phyloP scores from a whole-genome alignment of 1,140 invertebrate species.

The Drosophila truncata region DNA sequence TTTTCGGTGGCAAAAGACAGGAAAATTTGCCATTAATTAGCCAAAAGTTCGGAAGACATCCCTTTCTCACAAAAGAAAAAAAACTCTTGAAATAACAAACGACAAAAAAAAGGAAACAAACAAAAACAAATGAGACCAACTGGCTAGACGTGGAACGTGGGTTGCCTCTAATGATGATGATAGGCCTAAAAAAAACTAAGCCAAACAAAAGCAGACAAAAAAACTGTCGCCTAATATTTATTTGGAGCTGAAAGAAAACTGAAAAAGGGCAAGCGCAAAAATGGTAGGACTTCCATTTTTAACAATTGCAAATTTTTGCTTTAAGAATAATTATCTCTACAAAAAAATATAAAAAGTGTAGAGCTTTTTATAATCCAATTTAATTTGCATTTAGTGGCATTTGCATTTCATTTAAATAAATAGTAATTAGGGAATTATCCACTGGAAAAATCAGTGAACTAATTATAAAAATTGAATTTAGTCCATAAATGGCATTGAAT shows the following conservation, averaged over 20 bases:
- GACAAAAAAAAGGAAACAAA: constrained; percentile 14
- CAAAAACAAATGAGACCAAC: constrained; percentile 33
- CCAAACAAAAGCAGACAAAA: constrained; percentile 38
- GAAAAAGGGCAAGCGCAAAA: constrained; percentile 11
- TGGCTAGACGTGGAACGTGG: constrained; percentile 56
- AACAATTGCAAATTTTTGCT: not conserved
- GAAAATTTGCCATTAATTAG: constrained; percentile 80
- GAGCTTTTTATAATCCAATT: not conserved
- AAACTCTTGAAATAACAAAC: constrained; percentile 44
- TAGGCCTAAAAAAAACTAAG: constrained; percentile 39
- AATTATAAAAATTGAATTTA: constrained; percentile 11
- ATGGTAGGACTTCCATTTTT: constrained; percentile 21
- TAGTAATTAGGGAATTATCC: constrained; percentile 15
- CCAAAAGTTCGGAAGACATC: constrained; percentile 46
- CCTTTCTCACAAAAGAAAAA: constrained; percentile 28
- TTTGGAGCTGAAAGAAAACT: constrained; percentile 43
- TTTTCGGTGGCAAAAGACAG: constrained; percentile 31
- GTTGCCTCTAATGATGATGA: constrained; percentile 68
- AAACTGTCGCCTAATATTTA: constrained; percentile 71
- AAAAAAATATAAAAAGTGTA: not conserved
- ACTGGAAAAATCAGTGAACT: constrained; percentile 2
- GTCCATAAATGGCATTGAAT: not conserved
- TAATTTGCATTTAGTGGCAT: not conserved
- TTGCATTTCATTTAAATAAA: not conserved
- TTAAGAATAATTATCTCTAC: not conserved